These are phyloP conservation scores for Parus major DNA, from an alignment of 2,113 vertebrate genomes.

Conservation along the genomic window DNA sequence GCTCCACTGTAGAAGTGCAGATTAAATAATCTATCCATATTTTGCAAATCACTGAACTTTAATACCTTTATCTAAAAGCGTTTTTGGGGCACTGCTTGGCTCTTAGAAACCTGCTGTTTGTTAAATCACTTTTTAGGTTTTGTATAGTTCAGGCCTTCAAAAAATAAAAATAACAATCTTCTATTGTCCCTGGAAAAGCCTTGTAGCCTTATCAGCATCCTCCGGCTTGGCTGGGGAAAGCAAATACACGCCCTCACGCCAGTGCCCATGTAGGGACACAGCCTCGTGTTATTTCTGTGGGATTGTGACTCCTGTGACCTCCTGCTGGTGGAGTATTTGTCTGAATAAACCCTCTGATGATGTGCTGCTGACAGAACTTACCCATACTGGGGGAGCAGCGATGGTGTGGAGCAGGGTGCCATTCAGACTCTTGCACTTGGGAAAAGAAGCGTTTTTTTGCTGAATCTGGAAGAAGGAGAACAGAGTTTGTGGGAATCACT, in stretches of 20 bases:
- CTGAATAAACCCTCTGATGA: background rate
- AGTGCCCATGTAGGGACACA: background rate
- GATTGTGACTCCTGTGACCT: background rate
- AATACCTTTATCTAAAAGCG: background rate
- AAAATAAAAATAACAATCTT: background rate
- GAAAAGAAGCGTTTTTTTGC: background rate
- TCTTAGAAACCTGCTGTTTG: background rate
- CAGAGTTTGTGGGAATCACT: background rate
- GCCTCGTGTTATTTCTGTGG: background rate
- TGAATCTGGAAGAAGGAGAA: background rate
- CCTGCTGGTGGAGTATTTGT: background rate
- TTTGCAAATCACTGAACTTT: background rate
- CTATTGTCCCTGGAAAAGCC: background rate
- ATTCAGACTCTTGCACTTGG: background rate
- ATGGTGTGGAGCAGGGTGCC: background rate
- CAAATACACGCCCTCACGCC: background rate
- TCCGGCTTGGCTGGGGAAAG: background rate
- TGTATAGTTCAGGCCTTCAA: background rate
- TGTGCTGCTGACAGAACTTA: background rate
- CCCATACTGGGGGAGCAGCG: accelerated
- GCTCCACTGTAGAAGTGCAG: background rate
- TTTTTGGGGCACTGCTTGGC: background rate
- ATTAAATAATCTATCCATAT: background rate
- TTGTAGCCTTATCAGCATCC: background rate
- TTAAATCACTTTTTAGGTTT: background rate